phyloP scores from a whole-genome alignment of 1,140 invertebrate species.

The Zaprionus davidi region DNA sequence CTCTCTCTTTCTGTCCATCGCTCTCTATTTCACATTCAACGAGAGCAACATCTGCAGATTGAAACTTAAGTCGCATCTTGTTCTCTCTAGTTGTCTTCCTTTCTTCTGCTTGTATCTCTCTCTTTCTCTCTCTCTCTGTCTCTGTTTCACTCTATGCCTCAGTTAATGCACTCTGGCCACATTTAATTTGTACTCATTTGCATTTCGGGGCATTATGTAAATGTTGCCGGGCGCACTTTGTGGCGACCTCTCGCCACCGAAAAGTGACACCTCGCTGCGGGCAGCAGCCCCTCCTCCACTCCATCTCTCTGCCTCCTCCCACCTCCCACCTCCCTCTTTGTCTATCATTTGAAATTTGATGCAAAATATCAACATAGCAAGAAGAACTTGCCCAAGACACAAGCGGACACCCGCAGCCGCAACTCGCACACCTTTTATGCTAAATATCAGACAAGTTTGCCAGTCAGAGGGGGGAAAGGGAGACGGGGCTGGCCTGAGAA shows the following conservation, averaged over 20 bases:
- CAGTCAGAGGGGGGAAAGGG: background rate
- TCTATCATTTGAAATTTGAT: slow-evolving; percentile 60
- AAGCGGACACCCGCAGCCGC: slow-evolving; percentile 22
- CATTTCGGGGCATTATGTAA: slow-evolving; percentile 73
- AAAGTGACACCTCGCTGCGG: slow-evolving; percentile 27
- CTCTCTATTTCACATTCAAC: background rate
- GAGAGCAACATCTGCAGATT: background rate
- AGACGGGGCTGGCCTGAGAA: slow-evolving; percentile 28
- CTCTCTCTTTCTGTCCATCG: background rate
- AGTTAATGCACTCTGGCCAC: slow-evolving; percentile 43
- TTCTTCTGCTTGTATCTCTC: background rate
- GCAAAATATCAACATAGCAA: slow-evolving; percentile 73
- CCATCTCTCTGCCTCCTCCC: background rate
- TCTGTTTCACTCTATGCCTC: background rate
- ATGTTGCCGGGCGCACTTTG: slow-evolving; percentile 74
- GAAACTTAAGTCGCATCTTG: background rate
- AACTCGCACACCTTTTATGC: slow-evolving; percentile 72
- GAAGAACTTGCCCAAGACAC: slow-evolving; percentile 29
- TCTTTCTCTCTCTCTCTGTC: background rate
- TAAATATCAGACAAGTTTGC: slow-evolving; percentile 56
- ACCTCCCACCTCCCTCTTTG: background rate
- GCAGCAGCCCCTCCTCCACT: background rate
- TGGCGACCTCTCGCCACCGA: slow-evolving; percentile 60
- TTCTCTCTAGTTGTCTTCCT: background rate
- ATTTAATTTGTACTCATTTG: slow-evolving; percentile 67